Conservation (phyloP, 2,797 vertebrate species). For the Momotus momota region DNA sequence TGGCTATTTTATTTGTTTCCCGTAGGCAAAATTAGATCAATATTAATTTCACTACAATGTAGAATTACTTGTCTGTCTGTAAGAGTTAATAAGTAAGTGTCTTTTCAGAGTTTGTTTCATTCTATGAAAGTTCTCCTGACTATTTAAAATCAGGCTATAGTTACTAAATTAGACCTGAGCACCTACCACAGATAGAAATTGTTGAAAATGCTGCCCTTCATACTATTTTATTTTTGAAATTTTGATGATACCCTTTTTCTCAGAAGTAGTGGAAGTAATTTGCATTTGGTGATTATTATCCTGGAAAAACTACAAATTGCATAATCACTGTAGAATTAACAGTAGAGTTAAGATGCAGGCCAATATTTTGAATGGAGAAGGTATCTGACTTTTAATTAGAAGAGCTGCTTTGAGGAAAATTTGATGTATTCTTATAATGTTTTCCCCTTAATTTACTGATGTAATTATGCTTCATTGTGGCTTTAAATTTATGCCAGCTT, state of each 20-base stretch:
- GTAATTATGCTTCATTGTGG: not conserved
- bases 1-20: not conserved
- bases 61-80: not conserved
- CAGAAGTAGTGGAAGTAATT: not conserved
- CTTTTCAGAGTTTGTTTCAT: not conserved
- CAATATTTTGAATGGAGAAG: not conserved
- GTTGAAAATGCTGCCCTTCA: not conserved
- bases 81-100: not conserved
- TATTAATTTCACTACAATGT: not conserved
- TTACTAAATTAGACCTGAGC: not conserved
- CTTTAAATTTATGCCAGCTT: not conserved
- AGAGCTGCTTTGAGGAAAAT: not conserved
- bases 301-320: not conserved
- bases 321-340: not conserved
- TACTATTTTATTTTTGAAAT: not conserved
- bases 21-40: not conserved
- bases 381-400: not conserved
- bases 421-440: not conserved
- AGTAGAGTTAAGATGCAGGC: not conserved
- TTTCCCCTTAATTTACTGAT: not conserved
- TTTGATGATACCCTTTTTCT: not conserved
- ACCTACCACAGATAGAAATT: not conserved
- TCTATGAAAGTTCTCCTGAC: not conserved
- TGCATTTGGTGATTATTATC: not conserved
- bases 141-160: not conserved